Percentiles rank a stretch among this genome's conserved stretches.
Conservation (phyloP, 2,888 invertebrate species). For the Malacosoma neustria region DNA sequence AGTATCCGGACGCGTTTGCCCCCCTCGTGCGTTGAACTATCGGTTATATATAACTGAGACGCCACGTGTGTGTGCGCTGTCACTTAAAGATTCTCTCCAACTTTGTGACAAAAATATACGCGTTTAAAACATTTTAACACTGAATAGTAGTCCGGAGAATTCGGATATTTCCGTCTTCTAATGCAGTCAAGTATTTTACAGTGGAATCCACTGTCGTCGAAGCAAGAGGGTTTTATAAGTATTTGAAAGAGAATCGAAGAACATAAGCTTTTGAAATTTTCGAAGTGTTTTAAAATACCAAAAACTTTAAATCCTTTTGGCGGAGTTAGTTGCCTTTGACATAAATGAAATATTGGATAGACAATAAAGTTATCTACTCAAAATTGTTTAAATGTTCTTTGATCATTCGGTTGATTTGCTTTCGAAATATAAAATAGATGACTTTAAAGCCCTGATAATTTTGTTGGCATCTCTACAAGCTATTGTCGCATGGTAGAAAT, state of each 20-base stretch:
- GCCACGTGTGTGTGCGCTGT: conserved; percentile 46
- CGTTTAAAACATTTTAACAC: conserved; percentile 7
- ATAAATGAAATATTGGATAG: too few relatives aligned
- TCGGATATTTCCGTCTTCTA: conserved; percentile 10
- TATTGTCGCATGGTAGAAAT: too few relatives aligned
- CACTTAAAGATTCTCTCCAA: conserved; percentile 28
- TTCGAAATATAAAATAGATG: too few relatives aligned
- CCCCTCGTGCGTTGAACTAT: conserved; percentile 60
- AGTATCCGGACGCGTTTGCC: conserved; percentile 45
- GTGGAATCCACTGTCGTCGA: neutral
- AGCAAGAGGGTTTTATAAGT: neutral
- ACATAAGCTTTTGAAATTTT: conserved; percentile 34
- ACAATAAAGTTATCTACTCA: too few relatives aligned
- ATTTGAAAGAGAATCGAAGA: conserved; percentile 27
- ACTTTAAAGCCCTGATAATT: too few relatives aligned
- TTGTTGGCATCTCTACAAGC: too few relatives aligned
- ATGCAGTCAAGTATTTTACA: conserved; percentile 8
- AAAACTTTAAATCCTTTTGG: too few relatives aligned
- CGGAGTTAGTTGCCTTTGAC: too few relatives aligned
- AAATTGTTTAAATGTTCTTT: too few relatives aligned
- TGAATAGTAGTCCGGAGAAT: conserved; percentile 8
- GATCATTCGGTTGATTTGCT: too few relatives aligned
- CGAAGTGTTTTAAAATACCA: too few relatives aligned
- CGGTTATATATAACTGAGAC: conserved; percentile 68
- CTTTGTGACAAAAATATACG: conserved; percentile 32